These are phyloP conservation scores for Phycodurus eques DNA, from an alignment of 2,113 vertebrate genomes.

Conservation along the genomic window DNA sequence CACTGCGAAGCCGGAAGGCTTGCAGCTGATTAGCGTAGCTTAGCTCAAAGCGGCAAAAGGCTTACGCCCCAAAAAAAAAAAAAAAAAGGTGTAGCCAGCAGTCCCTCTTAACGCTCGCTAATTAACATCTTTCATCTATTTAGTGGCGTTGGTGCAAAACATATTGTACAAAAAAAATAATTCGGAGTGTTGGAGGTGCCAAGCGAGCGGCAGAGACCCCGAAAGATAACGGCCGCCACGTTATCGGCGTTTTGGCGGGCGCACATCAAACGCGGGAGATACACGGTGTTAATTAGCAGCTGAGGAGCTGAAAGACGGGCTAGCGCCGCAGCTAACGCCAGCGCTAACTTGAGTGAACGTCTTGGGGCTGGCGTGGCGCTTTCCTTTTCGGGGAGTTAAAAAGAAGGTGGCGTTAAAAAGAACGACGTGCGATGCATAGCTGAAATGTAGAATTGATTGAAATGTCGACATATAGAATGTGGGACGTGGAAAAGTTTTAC, in stretches of 20 bases:
- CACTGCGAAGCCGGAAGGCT: neutral
- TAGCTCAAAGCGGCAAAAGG: conserved; percentile 7
- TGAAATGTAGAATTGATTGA: neutral
- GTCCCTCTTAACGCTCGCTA: conserved; percentile 1
- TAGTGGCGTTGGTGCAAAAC: neutral
- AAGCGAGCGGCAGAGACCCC: neutral
- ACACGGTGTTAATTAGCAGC: conserved; percentile 6
- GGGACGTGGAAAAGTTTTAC: too few species aligned
- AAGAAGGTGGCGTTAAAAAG: neutral
- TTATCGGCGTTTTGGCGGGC: conserved; percentile 3
- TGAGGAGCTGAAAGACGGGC: conserved; percentile 7
- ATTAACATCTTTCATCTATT: conserved; percentile 15
- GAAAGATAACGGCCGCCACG: conserved; percentile 4
- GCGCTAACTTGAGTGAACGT: conserved; percentile 3
- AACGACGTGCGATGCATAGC: neutral
- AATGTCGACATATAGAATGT: too few species aligned
- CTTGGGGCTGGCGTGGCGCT: neutral
- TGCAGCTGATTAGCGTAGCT: conserved; percentile 7
- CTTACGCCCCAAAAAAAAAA: conserved; percentile 3
- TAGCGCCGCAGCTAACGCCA: conserved; percentile 1
- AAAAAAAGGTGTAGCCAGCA: conserved; percentile 4
- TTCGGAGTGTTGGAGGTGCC: neutral
- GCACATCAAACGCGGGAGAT: conserved; percentile 8
- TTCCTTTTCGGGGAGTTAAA: neutral
- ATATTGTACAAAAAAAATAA: neutral